phyloP scores from a whole-genome alignment of 1,140 invertebrate genomes.

The Brachionus calyciflorus region DNA sequence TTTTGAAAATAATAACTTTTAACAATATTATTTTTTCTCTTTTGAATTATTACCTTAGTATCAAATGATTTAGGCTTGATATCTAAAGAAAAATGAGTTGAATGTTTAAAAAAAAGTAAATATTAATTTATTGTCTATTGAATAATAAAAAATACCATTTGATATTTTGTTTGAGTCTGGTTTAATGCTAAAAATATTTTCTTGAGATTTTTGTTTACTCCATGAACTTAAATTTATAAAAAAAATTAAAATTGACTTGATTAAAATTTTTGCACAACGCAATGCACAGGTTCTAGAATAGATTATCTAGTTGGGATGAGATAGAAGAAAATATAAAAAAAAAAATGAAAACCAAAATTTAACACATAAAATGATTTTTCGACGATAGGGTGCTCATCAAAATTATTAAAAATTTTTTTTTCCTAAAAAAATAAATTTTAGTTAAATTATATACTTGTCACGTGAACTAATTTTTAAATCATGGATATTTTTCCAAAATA shows the following conservation, averaged over 20 bases:
- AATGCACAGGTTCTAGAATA: too few relatives aligned
- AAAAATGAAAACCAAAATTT: too few relatives aligned
- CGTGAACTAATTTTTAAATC: too few relatives aligned
- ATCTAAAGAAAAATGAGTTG: not conserved
- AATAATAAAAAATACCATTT: not conserved
- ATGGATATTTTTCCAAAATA: too few relatives aligned
- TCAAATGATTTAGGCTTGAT: not conserved
- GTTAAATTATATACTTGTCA: too few relatives aligned
- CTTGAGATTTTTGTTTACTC: constrained; percentile 26
- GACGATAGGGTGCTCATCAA: too few relatives aligned
- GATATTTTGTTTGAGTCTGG: not conserved
- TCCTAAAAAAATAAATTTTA: too few relatives aligned
- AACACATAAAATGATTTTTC: too few relatives aligned
- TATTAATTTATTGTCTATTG: not conserved
- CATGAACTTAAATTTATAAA: not conserved
- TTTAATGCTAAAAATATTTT: not conserved
- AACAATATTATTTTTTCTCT: too few relatives aligned
- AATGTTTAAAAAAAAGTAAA: not conserved
- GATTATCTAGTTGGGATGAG: too few relatives aligned
- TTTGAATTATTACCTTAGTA: not conserved
- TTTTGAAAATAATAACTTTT: not conserved
- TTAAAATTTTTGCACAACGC: not conserved
- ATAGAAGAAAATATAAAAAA: too few relatives aligned
- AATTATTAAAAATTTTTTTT: too few relatives aligned
- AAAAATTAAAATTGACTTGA: not conserved